Evolutionary conservation across 2,113 vertebrate species (phyloP).

Genomic region (Solea solea): DNA sequence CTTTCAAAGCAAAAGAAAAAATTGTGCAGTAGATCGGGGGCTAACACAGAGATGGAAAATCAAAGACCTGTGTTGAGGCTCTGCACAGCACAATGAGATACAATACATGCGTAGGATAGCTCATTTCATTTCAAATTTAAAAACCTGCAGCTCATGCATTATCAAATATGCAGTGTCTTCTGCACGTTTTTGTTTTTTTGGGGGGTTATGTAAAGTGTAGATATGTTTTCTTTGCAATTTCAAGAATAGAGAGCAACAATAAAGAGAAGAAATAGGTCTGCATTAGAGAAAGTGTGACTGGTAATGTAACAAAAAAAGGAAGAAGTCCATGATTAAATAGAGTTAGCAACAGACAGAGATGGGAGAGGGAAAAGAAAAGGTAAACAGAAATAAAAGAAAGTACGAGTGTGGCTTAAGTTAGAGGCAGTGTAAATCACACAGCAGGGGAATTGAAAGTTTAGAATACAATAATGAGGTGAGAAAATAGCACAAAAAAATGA

Average conservation of each 20-base stretch:
- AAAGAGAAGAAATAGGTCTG: neutral
- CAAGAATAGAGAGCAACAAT: neutral
- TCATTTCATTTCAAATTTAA: too few species aligned
- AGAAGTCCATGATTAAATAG: conserved; percentile 30
- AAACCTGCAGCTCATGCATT: too few species aligned
- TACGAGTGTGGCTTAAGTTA: too few species aligned
- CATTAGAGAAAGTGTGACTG: neutral
- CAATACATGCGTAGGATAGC: too few species aligned
- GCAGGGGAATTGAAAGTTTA: neutral
- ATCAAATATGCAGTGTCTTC: too few species aligned
- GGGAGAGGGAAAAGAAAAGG: neutral
- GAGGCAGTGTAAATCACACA: too few species aligned
- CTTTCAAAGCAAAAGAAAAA: too few species aligned
- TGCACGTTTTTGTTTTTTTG: too few species aligned
- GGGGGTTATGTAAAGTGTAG: neutral
- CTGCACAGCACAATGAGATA: too few species aligned
- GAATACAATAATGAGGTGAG: neutral
- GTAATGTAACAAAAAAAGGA: neutral
- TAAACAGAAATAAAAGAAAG: neutral
- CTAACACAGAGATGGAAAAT: too few species aligned
- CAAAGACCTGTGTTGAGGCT: too few species aligned
- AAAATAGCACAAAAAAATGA: neutral
- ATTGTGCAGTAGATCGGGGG: too few species aligned
- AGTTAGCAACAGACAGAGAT: neutral
- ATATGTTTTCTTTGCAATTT: neutral